Evolutionary conservation across 1,140 invertebrate species (phyloP).

Genomic region (Lasioglossum baleicum): DNA sequence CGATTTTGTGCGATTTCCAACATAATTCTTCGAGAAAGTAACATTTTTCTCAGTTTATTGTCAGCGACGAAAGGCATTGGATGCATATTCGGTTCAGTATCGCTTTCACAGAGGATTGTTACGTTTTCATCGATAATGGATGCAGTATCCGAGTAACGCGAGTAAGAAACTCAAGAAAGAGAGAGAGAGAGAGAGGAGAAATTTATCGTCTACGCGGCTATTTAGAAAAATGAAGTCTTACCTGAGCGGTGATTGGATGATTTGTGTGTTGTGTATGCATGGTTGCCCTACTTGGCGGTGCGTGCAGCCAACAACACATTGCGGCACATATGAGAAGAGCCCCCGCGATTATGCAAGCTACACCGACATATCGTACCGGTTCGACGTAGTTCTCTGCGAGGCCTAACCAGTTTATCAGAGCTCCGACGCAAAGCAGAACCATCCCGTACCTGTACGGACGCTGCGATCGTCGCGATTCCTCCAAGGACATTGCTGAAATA

Average conservation of each 20-base stretch:
- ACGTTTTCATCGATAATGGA: background rate
- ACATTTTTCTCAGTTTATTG: no score
- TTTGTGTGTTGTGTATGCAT: conserved; percentile 68
- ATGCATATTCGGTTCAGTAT: no score
- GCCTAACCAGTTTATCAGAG: conserved; percentile 88
- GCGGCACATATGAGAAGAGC: conserved; percentile 87
- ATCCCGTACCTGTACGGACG: conserved; percentile 88
- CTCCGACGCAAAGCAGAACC: conserved; percentile 87
- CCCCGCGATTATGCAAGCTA: conserved; percentile 87
- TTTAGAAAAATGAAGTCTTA: conserved; percentile 50
- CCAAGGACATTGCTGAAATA: conserved; percentile 83
- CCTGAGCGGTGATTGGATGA: conserved; percentile 75
- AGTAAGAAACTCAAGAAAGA: no score
- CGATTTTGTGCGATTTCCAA: no score
- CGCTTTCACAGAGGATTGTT: no score
- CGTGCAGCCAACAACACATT: conserved; percentile 88
- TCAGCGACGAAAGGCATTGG: no score
- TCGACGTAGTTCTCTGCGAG: conserved; percentile 87
- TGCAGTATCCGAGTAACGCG: background rate
- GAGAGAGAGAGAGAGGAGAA: no score
- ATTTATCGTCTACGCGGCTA: background rate
- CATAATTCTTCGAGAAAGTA: no score
- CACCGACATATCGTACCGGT: conserved; percentile 86
- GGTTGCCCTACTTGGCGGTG: conserved; percentile 79
- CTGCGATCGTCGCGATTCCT: conserved; percentile 84